phyloP scores from a whole-genome alignment of 2,113 vertebrate species.

The Anas platyrhynchos region DNA sequence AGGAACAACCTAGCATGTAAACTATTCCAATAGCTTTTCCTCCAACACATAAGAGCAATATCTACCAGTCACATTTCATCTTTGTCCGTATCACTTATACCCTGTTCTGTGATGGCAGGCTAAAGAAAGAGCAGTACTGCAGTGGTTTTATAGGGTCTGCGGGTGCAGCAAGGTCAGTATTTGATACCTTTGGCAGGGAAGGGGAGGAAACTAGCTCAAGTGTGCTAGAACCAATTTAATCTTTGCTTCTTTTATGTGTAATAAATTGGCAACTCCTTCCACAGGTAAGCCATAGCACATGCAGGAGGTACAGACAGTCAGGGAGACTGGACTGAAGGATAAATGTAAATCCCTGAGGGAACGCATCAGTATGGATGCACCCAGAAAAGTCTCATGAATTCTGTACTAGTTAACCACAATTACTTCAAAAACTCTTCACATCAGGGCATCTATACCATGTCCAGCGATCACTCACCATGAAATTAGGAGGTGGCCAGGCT shows the following conservation, averaged over 20 bases:
- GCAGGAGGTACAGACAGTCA: neutral
- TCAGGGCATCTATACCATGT: neutral
- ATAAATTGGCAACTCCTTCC: neutral
- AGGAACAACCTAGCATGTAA: neutral
- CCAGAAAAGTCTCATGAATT: neutral
- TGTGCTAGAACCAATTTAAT: neutral
- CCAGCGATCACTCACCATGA: constrained; percentile 77
- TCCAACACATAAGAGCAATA: neutral
- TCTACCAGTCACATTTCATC: neutral
- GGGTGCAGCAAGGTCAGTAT: neutral
- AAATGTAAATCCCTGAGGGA: neutral
- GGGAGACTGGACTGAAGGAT: rapidly evolving
- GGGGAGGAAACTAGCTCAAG: neutral
- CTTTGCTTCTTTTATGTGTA: neutral
- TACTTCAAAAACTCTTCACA: neutral
- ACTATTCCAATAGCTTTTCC: neutral
- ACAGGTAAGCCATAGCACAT: neutral
- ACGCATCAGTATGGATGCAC: neutral
- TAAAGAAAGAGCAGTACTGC: neutral
- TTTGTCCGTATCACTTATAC: neutral
- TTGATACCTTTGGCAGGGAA: neutral
- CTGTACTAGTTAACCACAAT: neutral
- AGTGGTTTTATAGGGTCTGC: neutral
- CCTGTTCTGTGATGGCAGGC: neutral
- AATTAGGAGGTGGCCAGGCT: constrained; percentile 81